These are phyloP conservation scores for Paradoxurus hermaphroditus DNA, from an alignment of 2,113 vertebrate genomes.

Conservation along the genomic window DNA sequence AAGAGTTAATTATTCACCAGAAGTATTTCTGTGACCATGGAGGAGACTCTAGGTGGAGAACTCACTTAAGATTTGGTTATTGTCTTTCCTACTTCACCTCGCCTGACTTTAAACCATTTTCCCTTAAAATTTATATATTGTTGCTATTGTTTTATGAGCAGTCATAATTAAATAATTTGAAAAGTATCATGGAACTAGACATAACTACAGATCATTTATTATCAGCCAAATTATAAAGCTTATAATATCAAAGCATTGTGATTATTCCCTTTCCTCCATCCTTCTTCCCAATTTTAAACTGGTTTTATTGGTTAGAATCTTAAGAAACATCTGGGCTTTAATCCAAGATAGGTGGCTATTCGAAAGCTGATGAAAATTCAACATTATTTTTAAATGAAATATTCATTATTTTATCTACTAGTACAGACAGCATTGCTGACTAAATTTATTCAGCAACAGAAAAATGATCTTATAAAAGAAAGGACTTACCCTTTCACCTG, in stretches of 20 bases:
- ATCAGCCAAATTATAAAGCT: not conserved
- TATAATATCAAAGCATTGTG: not conserved
- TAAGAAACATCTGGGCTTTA: conserved; percentile 10
- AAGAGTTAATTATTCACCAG: not conserved
- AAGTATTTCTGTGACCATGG: not conserved
- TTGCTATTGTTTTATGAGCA: not conserved
- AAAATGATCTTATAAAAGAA: not conserved
- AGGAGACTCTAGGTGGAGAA: not conserved
- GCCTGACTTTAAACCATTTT: not conserved
- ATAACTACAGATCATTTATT: not conserved
- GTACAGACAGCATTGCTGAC: not conserved
- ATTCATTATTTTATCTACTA: conserved; percentile 52
- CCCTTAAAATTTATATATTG: not conserved
- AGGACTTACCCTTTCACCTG: not conserved
- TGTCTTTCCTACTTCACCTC: not conserved
- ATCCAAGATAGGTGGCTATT: not conserved
- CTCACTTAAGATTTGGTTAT: not conserved
- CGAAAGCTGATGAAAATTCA: conserved; percentile 48
- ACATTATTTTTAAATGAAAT: conserved; percentile 32
- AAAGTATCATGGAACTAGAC: not conserved
- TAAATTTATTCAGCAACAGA: conserved; percentile 33
- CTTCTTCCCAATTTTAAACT: not conserved
- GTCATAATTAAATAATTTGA: not conserved
- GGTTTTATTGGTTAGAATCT: conserved; percentile 5
- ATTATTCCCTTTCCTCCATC: not conserved